phyloP scores from a whole-genome alignment of 1,140 invertebrate genomes.

The Zaprionus ornatus region DNA sequence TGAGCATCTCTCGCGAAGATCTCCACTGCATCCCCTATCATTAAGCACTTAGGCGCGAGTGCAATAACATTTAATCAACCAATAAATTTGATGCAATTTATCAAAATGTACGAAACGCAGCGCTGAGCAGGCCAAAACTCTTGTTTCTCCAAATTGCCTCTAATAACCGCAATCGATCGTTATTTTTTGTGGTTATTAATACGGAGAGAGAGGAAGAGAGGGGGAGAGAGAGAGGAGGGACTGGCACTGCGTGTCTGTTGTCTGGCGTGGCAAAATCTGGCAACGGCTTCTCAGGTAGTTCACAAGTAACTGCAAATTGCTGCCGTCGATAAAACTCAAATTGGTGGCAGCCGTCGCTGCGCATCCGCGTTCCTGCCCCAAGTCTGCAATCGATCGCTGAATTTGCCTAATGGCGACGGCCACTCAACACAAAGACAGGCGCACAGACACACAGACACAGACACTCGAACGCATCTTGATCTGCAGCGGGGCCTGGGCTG shows the following conservation, averaged over 20 bases:
- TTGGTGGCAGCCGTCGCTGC: conserved; percentile 65
- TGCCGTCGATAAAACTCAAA: conserved; percentile 79
- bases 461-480: conserved; percentile 46
- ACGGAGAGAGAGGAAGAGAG: conserved; percentile 40
- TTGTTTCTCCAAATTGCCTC: conserved; percentile 77
- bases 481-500: conserved; percentile 38
- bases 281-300: conserved; percentile 83
- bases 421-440: conserved; percentile 61
- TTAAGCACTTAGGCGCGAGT: conserved; percentile 78
- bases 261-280: conserved; percentile 21
- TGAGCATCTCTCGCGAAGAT: conserved; percentile 39
- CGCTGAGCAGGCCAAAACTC: conserved; percentile 46
- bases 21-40: conserved; percentile 48
- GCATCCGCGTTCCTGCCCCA: conserved; percentile 43
- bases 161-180: conserved; percentile 83
- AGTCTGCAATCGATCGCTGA: conserved; percentile 73
- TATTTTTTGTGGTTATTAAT: conserved; percentile 83
- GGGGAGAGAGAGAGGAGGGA: background rate
- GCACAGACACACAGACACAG: background rate
- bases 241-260: conserved; percentile 40
- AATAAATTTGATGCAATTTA: conserved; percentile 79
- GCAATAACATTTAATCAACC: conserved; percentile 82
- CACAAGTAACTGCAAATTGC: conserved; percentile 83
- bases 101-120: conserved; percentile 52
- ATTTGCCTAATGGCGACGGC: conserved; percentile 81